Evolutionary conservation across 2,797 vertebrate genomes (phyloP).

Genomic region (Pteropus rufus): DNA sequence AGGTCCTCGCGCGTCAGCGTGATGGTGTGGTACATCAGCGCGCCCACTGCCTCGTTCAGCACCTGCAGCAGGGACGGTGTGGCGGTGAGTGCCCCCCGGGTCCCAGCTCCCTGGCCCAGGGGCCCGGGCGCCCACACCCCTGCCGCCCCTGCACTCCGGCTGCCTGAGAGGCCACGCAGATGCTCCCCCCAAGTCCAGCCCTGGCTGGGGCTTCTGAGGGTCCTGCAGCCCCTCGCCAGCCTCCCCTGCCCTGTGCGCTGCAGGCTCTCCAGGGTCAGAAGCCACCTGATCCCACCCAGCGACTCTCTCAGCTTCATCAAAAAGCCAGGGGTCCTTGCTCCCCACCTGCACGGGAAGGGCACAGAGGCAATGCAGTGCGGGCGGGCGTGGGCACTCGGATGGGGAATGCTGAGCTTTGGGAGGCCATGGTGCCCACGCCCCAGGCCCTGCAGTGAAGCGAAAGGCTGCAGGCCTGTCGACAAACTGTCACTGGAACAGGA

Average conservation of each 20-base stretch:
- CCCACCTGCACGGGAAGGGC: background rate
- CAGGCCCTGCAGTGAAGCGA: accelerated
- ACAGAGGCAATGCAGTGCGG: accelerated
- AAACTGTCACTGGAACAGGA: accelerated
- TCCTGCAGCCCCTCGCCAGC: background rate
- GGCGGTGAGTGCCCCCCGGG: background rate
- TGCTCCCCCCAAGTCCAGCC: background rate
- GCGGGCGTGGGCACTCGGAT: background rate
- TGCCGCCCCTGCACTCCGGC: too few species aligned
- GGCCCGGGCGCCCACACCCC: background rate
- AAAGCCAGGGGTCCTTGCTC: background rate
- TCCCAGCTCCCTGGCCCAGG: background rate
- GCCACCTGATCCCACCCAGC: background rate
- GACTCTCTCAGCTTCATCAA: background rate
- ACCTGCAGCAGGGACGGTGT: slow-evolving; percentile 83
- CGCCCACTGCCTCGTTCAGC: slow-evolving; percentile 97
- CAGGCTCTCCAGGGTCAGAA: too few species aligned
- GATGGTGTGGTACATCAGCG: slow-evolving; percentile 99
- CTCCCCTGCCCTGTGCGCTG: accelerated
- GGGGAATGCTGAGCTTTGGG: too few species aligned
- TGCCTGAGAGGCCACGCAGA: background rate
- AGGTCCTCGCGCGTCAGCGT: slow-evolving; percentile 97
- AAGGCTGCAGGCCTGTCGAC: background rate
- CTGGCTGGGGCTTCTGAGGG: background rate
- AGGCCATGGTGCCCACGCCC: accelerated